Conservation (phyloP, 2,113 vertebrate genomes). For the Phalacrocorax pelagicus region DNA sequence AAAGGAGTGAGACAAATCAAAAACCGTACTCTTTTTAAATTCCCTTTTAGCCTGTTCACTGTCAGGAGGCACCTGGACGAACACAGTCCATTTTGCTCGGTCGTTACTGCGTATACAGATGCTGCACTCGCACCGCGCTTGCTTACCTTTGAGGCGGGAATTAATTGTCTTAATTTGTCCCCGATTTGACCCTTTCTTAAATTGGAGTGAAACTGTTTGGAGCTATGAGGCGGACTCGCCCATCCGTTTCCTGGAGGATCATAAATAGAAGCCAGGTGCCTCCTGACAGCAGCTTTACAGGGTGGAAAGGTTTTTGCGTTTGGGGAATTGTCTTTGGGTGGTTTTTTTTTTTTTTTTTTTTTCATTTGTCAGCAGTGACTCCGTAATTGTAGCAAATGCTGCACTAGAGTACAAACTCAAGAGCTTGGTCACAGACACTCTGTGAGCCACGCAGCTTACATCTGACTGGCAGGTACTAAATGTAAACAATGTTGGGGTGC, state of each 20-base stretch:
- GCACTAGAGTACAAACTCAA: conserved; percentile 77
- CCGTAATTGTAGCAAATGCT: conserved; percentile 77
- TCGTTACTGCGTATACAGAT: not conserved
- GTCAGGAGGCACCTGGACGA: conserved; percentile 74
- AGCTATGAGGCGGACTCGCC: not conserved
- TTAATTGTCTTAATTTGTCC: conserved; percentile 22
- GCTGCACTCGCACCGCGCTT: conserved; percentile 30
- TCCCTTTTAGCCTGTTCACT: conserved; percentile 75
- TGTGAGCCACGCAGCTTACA: conserved; percentile 52
- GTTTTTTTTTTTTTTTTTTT: conserved; percentile 40
- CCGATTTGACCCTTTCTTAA: not conserved
- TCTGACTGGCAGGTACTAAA: conserved; percentile 69
- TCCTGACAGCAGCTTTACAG: conserved; percentile 66
- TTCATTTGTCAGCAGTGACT: conserved; percentile 69
- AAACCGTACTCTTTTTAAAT: conserved; percentile 76
- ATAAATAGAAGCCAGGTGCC: conserved; percentile 71
- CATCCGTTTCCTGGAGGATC: not conserved
- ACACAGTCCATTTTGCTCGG: not conserved
- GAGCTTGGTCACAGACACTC: conserved; percentile 42
- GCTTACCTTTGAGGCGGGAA: conserved; percentile 39
- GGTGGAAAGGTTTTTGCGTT: conserved; percentile 56
- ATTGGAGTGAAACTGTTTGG: conserved; percentile 19
- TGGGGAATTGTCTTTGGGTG: not conserved
- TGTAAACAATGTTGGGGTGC: conserved; percentile 49
- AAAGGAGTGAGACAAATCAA: conserved; percentile 80